phyloP scores from a whole-genome alignment of 2,113 vertebrate species.

The Dunckerocampus dactyliophorus region DNA sequence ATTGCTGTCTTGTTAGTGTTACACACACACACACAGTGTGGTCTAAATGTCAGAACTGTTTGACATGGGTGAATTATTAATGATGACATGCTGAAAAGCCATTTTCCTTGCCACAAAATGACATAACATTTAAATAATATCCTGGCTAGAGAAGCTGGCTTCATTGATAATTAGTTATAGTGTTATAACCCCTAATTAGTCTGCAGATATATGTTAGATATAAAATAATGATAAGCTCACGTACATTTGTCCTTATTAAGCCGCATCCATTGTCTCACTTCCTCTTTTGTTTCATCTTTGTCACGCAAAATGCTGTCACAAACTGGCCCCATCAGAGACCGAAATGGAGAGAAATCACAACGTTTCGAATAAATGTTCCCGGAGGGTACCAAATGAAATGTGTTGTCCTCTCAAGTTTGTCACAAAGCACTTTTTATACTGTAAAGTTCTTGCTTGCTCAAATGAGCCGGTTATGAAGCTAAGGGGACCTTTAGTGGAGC shows the following conservation, averaged over 20 bases:
- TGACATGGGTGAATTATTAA: slow-evolving; percentile 74
- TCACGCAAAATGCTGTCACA: slow-evolving; percentile 4
- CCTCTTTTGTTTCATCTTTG: background rate
- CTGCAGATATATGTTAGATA: background rate
- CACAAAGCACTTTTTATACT: background rate
- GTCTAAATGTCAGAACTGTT: slow-evolving; percentile 74
- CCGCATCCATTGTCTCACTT: background rate
- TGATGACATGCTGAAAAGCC: slow-evolving; percentile 71
- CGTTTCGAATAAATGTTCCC: slow-evolving; percentile 23
- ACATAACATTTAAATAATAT: slow-evolving; percentile 22
- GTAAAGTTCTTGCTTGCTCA: background rate
- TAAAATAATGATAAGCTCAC: background rate
- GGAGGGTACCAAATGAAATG: slow-evolving; percentile 4
- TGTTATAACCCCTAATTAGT: background rate
- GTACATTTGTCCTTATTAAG: background rate
- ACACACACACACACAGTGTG: slow-evolving; percentile 53
- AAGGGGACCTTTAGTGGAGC: background rate
- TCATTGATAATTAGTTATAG: slow-evolving; percentile 6
- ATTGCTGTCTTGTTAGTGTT: slow-evolving; percentile 54
- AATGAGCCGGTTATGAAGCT: background rate
- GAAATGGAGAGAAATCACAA: slow-evolving; percentile 22
- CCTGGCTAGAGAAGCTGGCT: slow-evolving; percentile 6
- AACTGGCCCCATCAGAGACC: slow-evolving; percentile 28
- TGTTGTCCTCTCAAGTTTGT: background rate
- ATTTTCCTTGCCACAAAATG: slow-evolving; percentile 55